Evolutionary conservation across 2,797 vertebrate genomes (phyloP), one percentile per base, ranked within the genome.

Genomic region (Anomalospiza imberbis): DNA sequence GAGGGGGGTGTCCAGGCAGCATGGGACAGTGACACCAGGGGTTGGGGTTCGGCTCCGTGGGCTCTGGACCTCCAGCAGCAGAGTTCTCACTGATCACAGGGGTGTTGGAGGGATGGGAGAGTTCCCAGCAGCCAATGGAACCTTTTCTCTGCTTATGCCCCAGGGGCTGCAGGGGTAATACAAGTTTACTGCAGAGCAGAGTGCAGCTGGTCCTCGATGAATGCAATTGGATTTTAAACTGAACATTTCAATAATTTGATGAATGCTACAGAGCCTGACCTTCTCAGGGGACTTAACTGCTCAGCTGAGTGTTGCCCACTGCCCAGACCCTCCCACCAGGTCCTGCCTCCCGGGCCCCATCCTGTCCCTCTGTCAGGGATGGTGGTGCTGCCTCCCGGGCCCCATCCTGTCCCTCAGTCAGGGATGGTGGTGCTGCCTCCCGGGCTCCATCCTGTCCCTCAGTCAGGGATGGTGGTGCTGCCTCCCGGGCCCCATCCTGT

Each of bases 1-100:
- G 12, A 44, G 51, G 18, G 13, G 47, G 26, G 16, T 0, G 2
- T 2, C 1, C 1, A 3, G 65, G 18, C 62, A 14, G 9, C 0
- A 0, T 2, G 8, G 62, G 3, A 10, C 31, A 58, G 40, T 2
- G 54, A 24, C 6, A 7, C 13, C 1, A 6, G 21, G 26, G 21
- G 2, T 3, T n/a, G 9, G 42, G 36, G 24, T 1, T 17, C 2
- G 8, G 48, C 26, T 44, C 36, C 2, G 0, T 40, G 34, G 57
- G 44, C 78, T 24, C 65, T 13, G 36, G 38, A 7, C 32, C 44
- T 26, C 19, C 34, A 3, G 29, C 29, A 58, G 28, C 42, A n/a
- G 2, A 11, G 45, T 3, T 44, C 71, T 18, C 16, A 1, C 38
- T 13, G 66, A 7, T 9, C 42, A 3, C 18, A 17, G 34, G 18